Evolutionary conservation across 2,888 invertebrate species (phyloP), one percentile per base, ranked within the genome.

Genomic region (Hyposoter dolosus): DNA sequence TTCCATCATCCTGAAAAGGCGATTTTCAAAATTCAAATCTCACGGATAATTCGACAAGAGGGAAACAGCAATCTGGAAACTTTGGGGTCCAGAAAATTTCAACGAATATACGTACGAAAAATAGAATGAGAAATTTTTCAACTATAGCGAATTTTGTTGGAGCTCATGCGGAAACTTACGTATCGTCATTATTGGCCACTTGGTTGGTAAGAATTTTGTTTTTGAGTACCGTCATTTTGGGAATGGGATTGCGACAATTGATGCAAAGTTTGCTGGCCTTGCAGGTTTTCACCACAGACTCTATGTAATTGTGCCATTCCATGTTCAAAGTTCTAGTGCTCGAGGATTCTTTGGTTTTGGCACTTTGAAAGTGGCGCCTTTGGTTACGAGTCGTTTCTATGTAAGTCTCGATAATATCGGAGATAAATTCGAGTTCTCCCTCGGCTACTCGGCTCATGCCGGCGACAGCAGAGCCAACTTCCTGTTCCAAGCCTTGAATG

Each of bases 401-500:
- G 81, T 94, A 95, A 88, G 95, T 95, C 0, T 95, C 93, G 66
- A 95, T 94, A 15, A 95, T 93, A 0, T 95, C 95, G 78, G 94
- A 94, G 0, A 95, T 92, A 28, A 89, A 91, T 40, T 93, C 93
- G 0, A 93, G 91, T 68, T 93, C 93, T 83, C 91, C 92, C 88
- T 89, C 83, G 92, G 94, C 1, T 91, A 93, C 68, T 90, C 75
- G 35, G 9, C 88, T 65, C 87, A 72, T 86, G 0, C 69, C 77
- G 5, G 87, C 63, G 43, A 94, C 89, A 87, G 93, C 93, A 47
- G 92, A 89, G 10, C 85, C 79, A 9, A 93, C 87, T 87, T 93
- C 93, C 56, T 92, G 90, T 76, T 97, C 96, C 40, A 97, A 94
- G 84, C 97, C 97, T 82, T 97, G 95, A 0, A 98, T 96, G 88